Percentiles rank a stretch among this genome's conserved stretches.
Conservation (phyloP, 2,888 invertebrate species). For the Lacanobia oleracea region DNA sequence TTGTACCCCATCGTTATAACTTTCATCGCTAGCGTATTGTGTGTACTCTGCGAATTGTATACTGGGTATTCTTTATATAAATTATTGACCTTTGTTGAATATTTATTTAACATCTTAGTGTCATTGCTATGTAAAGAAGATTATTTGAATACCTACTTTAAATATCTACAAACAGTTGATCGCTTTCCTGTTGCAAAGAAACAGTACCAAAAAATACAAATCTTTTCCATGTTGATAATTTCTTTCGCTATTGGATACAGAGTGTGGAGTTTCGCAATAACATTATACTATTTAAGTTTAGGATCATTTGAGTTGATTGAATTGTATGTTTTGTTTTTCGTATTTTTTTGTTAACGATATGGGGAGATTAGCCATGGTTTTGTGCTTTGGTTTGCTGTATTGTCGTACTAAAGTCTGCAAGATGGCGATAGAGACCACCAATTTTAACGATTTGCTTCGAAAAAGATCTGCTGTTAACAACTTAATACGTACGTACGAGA, state of each 20-base stretch:
- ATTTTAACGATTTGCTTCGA: neutral
- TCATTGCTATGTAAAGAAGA: neutral
- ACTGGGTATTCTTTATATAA: neutral
- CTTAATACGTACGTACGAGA: constrained; percentile 17
- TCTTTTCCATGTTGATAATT: neutral
- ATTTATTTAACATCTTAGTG: neutral
- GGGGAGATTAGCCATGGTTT: neutral
- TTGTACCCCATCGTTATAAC: constrained; percentile 4
- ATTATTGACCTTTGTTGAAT: neutral
- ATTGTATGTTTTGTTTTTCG: neutral
- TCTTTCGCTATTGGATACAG: neutral
- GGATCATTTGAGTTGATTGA: no score
- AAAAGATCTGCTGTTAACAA: constrained; percentile 4
- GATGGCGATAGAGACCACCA: neutral
- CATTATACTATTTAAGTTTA: no score
- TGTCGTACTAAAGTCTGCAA: constrained; percentile 1
- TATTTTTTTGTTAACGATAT: neutral
- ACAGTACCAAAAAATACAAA: neutral
- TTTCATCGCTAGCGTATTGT: neutral
- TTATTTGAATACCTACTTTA: neutral
- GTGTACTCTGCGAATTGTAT: neutral
- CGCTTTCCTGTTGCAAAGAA: neutral
- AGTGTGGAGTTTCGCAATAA: no score
- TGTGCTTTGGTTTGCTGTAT: constrained; percentile 16
- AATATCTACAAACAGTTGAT: neutral